Conservation (phyloP, 2,888 invertebrate species). For the Chaetoderma sp. region DNA sequence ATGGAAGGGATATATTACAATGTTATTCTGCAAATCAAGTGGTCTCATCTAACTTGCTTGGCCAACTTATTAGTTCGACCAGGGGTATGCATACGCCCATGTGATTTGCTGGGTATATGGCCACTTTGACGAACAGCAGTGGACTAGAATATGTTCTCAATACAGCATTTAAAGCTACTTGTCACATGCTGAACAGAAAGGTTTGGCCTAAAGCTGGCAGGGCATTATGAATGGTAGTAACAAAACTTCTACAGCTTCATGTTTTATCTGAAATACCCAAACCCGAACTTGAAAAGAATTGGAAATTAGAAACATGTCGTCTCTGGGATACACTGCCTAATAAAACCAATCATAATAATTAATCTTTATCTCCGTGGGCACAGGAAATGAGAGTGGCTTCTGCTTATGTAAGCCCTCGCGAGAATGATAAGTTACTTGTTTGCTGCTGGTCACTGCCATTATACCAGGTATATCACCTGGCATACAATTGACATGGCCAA, state of each 20-base stretch:
- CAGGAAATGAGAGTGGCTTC: constrained; percentile 19
- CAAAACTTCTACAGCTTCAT: neutral
- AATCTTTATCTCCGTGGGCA: constrained; percentile 10
- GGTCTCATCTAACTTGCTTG: constrained; percentile 9
- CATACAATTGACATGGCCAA: constrained; percentile 5
- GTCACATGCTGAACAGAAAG: constrained; percentile 18
- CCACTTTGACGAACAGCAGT: neutral
- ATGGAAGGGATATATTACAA: too few relatives aligned
- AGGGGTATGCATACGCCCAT: too few relatives aligned
- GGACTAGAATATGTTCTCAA: constrained; percentile 16
- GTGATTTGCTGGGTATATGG: neutral
- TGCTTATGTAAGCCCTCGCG: constrained; percentile 9
- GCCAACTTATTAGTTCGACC: constrained; percentile 21
- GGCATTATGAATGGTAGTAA: constrained; percentile 16
- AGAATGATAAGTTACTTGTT: too few relatives aligned
- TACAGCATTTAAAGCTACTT: constrained; percentile 11
- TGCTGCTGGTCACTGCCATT: too few relatives aligned
- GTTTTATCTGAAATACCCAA: too few relatives aligned
- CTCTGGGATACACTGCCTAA: constrained; percentile 8
- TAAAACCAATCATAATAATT: neutral
- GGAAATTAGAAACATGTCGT: constrained; percentile 1
- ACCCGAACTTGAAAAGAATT: constrained; percentile 8
- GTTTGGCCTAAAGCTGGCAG: constrained; percentile 18
- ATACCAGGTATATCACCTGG: constrained; percentile 9
- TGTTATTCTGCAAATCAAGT: constrained; percentile 23